Base-by-base conservation (phyloP, 92 coral and sea anemone genomes). In the Heteractis magnifica region DNA sequence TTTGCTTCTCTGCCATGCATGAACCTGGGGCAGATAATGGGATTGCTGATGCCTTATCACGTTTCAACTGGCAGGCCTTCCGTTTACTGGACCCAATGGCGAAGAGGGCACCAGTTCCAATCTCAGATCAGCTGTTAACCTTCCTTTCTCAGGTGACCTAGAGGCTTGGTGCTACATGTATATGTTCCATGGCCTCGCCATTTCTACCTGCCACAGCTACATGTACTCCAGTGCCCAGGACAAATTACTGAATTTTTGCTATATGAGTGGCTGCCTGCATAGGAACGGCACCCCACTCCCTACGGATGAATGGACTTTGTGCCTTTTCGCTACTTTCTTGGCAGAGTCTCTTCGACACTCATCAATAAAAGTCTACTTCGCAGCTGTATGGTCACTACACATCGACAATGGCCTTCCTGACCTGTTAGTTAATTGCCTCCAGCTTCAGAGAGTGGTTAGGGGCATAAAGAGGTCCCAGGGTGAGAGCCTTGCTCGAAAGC, bases 321-420 rank as follows among this genome's bases (percentile, higher is more conserved):
- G 88, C 56, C 41, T 88, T 53, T 88, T 88, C 80, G 89, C 68
- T 20, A 62, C 85, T 5, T 65, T 41, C 26, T 78, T 88, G 16
- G 71, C 89, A 19, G 71, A 48, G 56, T 80, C 92, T 14, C 44
- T 81, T 68, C 60, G 49, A 21, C 80, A 88, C 75, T 81, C 84
- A 15, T 79, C 85, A 21, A 85, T 89, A 26, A 89, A 89, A 48
- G 85, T 86, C 11, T 85, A 88, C 74, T 56, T 79, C 8, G 79
- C 85, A 34, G 89, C 85, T 7, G 77, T 79, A 15, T 56, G 85
- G n/a, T 86, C 89, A n/a, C 34, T 62, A 59, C 86, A 86, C 55
- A 86, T 80, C 14, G 71, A 80, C 48, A 65, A 48, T 8, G 65
- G 65, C 65, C 14, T 59, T 15, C n/a, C 65, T 16, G 23, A 59